These are phyloP conservation scores for Carassius gibelio DNA, from an alignment of 2,113 vertebrate species.

Conservation along the genomic window DNA sequence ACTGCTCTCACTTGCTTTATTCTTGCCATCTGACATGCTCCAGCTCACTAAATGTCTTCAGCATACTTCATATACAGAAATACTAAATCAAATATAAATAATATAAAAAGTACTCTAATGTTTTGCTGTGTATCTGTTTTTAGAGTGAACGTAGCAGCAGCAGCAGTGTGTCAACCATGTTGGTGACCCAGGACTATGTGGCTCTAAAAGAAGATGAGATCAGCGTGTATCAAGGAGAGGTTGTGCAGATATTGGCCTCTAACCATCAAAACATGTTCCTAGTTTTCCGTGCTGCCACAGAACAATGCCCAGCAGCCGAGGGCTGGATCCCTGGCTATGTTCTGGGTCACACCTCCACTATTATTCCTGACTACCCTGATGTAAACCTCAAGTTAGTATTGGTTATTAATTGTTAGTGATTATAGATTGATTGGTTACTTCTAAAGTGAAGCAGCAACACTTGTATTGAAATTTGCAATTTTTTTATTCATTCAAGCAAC, in stretches of 20 bases:
- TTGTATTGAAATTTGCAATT: too few species aligned
- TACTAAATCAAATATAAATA: not conserved
- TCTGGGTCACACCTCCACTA: slow-evolving; percentile 93
- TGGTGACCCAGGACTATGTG: slow-evolving; percentile 98
- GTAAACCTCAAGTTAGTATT: slow-evolving; percentile 87
- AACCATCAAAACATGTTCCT: slow-evolving; percentile 99
- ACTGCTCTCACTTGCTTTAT: slow-evolving; percentile 11
- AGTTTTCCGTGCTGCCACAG: slow-evolving; percentile 96
- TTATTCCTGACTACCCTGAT: slow-evolving; percentile 86
- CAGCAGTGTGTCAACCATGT: slow-evolving; percentile 99
- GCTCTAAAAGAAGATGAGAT: slow-evolving; percentile 99
- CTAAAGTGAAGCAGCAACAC: too few species aligned
- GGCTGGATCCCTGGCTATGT: slow-evolving; percentile 99
- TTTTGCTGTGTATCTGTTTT: slow-evolving; percentile 2
- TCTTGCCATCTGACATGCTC: not conserved
- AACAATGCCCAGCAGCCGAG: slow-evolving; percentile 96
- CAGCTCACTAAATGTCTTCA: not conserved
- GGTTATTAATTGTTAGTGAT: not conserved
- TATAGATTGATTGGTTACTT: not conserved
- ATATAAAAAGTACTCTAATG: not conserved
- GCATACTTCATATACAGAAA: not conserved
- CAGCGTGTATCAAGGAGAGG: slow-evolving; percentile 86
- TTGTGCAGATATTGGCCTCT: slow-evolving; percentile 85
- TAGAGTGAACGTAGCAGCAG: slow-evolving; percentile 99
- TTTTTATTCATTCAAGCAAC: too few species aligned